Conservation (phyloP, 2,888 invertebrate species). For the Diaperis boleti region DNA sequence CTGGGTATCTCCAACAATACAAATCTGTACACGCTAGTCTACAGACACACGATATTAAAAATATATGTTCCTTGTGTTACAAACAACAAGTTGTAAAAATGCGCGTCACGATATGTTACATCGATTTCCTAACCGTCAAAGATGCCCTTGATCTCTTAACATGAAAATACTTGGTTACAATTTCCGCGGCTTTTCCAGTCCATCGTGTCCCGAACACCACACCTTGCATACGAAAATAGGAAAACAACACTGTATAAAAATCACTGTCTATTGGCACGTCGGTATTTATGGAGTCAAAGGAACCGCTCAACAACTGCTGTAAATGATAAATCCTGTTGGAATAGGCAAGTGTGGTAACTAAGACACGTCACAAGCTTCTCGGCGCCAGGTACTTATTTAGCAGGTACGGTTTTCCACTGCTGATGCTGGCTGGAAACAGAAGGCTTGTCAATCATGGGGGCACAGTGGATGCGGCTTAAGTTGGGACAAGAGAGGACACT, state of each 20-base stretch:
- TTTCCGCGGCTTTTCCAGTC: slow-evolving; percentile 25
- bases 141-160: too few relatives aligned
- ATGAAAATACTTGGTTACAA: too few relatives aligned
- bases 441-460: not conserved
- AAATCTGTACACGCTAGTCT: slow-evolving; percentile 47
- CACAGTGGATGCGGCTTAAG: too few relatives aligned
- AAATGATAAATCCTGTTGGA: slow-evolving; percentile 6
- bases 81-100: slow-evolving; percentile 45
- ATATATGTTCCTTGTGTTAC: slow-evolving; percentile 47
- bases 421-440: slow-evolving; percentile 16
- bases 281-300: slow-evolving; percentile 27
- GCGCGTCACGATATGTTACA: slow-evolving; percentile 8
- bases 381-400: slow-evolving; percentile 58
- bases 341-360: slow-evolving; percentile 64
- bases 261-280: slow-evolving; percentile 43
- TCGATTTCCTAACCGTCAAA: too few relatives aligned
- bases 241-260: slow-evolving; percentile 40
- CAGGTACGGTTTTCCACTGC: slow-evolving; percentile 54
- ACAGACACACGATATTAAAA: slow-evolving; percentile 53
- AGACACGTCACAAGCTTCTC: slow-evolving; percentile 58
- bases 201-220: slow-evolving; percentile 52
- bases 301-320: slow-evolving; percentile 10
- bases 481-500: too few relatives aligned
- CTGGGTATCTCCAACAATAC: slow-evolving; percentile 48
- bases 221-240: slow-evolving; percentile 43